phyloP scores from a whole-genome alignment of 2,113 vertebrate genomes.

The Python bivittatus region DNA sequence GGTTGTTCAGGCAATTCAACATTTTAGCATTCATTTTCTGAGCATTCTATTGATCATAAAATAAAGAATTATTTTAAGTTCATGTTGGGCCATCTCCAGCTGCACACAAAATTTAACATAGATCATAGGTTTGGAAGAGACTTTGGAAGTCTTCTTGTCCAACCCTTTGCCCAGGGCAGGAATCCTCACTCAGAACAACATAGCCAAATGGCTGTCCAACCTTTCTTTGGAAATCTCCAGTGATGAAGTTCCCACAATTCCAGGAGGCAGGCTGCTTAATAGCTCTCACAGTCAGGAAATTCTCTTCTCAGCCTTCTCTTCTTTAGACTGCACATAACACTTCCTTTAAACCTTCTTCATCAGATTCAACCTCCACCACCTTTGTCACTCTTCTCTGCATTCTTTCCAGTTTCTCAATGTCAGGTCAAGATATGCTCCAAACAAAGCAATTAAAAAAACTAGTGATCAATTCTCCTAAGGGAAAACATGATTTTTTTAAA shows the following conservation, averaged over 20 bases:
- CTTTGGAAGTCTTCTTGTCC: background rate
- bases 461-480: no score
- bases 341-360: no score
- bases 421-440: no score
- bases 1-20: background rate
- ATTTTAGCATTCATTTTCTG: background rate
- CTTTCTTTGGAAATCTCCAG: background rate
- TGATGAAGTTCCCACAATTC: background rate
- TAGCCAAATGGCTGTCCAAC: background rate
- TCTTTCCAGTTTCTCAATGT: no score
- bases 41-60: background rate
- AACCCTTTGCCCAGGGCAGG: background rate
- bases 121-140: background rate
- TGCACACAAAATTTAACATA: background rate
- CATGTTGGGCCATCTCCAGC: background rate
- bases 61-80: background rate
- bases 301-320: no score
- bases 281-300: background rate
- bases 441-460: no score
- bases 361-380: no score
- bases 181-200: background rate
- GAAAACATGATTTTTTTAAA: no score
- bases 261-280: background rate
- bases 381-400: no score
- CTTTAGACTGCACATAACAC: no score